Percentiles rank a stretch among this genome's conserved stretches.
Evolutionary conservation across 1,140 invertebrate species (phyloP).

Genomic region (Drosophila nikananu): DNA sequence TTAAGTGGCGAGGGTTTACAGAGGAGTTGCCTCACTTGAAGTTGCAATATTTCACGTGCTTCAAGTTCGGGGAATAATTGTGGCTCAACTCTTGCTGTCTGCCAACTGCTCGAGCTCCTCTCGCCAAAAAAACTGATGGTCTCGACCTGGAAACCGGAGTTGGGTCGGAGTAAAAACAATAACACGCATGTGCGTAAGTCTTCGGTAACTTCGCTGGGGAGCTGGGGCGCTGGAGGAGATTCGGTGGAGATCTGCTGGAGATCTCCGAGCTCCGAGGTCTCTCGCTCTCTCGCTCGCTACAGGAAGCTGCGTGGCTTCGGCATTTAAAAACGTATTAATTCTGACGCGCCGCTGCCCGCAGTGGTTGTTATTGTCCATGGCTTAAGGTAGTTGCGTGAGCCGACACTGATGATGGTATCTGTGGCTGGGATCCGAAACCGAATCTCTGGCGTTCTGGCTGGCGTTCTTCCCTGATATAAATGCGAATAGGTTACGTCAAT

Average conservation of each 20-base stretch:
- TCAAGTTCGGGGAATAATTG: too few species aligned
- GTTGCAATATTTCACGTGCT: neutral
- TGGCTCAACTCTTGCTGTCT: neutral
- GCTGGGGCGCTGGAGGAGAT: conserved; percentile 15
- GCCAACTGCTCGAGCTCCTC: conserved; percentile 10
- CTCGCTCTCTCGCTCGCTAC: conserved; percentile 40
- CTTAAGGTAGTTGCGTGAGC: conserved; percentile 45
- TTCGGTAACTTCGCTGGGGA: conserved; percentile 40
- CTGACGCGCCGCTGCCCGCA: conserved; percentile 66
- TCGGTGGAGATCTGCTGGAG: too few species aligned
- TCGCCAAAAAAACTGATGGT: conserved; percentile 45
- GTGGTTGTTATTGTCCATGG: conserved; percentile 32
- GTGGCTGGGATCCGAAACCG: conserved; percentile 51
- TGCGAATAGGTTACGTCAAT: conserved; percentile 82
- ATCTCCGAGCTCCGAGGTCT: conserved; percentile 14
- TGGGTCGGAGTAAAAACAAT: conserved; percentile 63
- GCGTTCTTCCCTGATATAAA: conserved; percentile 63
- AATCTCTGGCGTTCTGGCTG: conserved; percentile 17
- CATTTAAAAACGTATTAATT: conserved; percentile 84
- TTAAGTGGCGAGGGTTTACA: conserved; percentile 50
- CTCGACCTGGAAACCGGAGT: conserved; percentile 50
- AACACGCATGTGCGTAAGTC: conserved; percentile 81
- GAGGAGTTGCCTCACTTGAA: conserved; percentile 1
- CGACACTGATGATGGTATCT: conserved; percentile 62
- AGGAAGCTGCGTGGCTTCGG: conserved; percentile 79